A percentile compares a stretch with the other conserved stretches of the same genome.
These are phyloP conservation scores for Sinelater perroti DNA, from an alignment of 2,888 invertebrate species.

Conservation along the genomic window DNA sequence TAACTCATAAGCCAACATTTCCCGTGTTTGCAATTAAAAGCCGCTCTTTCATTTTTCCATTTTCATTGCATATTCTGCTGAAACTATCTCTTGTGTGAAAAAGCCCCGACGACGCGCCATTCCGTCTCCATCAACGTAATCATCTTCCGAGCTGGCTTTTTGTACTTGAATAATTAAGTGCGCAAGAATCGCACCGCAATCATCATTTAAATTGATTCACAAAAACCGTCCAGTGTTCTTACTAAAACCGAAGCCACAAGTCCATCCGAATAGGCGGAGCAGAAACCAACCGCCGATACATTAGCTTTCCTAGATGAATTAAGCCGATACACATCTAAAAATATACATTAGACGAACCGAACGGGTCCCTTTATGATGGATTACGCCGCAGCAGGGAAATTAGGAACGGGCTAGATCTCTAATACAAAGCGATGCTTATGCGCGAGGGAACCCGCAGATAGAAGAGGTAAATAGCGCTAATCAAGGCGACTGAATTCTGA, in stretches of 20 bases:
- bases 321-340: constrained; percentile 49
- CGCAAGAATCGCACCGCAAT: too few relatives aligned
- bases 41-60: too few relatives aligned
- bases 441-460: not conserved
- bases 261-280: constrained; percentile 40
- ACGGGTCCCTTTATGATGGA: constrained; percentile 29
- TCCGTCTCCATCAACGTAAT: too few relatives aligned
- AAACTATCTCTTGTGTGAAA: too few relatives aligned
- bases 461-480: not conserved
- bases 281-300: constrained; percentile 44
- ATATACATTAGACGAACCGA: constrained; percentile 42
- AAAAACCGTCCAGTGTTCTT: not conserved
- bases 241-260: constrained; percentile 23
- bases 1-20: too few relatives aligned
- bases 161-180: too few relatives aligned
- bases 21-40: too few relatives aligned
- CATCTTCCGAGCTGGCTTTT: too few relatives aligned
- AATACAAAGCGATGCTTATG: not conserved
- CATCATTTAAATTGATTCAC: too few relatives aligned
- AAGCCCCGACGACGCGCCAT: too few relatives aligned
- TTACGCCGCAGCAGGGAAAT: constrained; percentile 17
- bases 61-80: too few relatives aligned
- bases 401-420: constrained; percentile 7
- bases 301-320: constrained; percentile 48
- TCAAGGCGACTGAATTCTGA: not conserved